Evolutionary conservation across 2,797 vertebrate species (phyloP), one percentile per base, ranked within the genome.

Genomic region (Eurystomus glaucurus): DNA sequence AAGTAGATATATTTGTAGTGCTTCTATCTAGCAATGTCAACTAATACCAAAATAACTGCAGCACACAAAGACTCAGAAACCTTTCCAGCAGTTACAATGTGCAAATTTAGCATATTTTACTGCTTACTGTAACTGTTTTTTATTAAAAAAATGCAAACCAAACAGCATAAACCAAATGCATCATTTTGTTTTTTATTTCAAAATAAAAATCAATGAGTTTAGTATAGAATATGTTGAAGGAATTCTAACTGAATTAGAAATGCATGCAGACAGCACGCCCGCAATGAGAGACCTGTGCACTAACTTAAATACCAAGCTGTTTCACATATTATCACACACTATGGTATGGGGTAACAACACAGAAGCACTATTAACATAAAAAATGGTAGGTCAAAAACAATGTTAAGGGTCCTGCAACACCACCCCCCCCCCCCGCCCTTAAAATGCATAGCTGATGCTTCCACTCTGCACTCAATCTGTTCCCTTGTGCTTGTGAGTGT

Each of bases 31-130:
- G 57, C 76, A 72, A 50, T 18, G 33, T 62, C 78, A 94, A 92
- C 92, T 78, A 95, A 81, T 93, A 91, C 70, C 68, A 88, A 96
- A 95, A 95, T 95, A 95, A 97, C 68, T 69, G 82, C 74, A 65
- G 35, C 48, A 68, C 68, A 89, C 70, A 93, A 71, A 96, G 90
- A 61, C 88, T 93, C 50, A 48, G n/a, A 87, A 94, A 76, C 57
- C 80, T 80, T 95, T 87, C 58, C 78, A 85, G 76, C 81, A 88
- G 62, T 70, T 84, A n/a, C 43, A 66, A 43, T 64, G 52, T 43
- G 61, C n/a, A 78, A 80, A 85, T 78, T 19, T 65, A 79, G 62
- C 69, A 62, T 65, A 66, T 78, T 90, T 90, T 39, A 62, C 65
- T 93, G 25, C 87, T 92, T 90, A 65, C 33, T 50, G 48, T 52